Evolutionary conservation across 30 jellyfish, hydroid and myxozoan genomes (phyloP).

Genomic region (Haliclystus octoradiatus): DNA sequence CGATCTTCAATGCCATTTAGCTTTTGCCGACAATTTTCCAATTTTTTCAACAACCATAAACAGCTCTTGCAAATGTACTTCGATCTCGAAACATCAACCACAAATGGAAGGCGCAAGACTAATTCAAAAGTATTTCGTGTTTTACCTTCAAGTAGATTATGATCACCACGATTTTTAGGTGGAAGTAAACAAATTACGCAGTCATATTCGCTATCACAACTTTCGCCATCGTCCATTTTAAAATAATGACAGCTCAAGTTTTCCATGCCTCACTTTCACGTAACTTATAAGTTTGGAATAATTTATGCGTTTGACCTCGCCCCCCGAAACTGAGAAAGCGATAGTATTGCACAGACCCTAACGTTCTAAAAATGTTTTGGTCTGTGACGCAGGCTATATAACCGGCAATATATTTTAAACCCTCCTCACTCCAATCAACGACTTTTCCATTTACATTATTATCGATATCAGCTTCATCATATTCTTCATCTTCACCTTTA

Average conservation of each 20-base stretch:
- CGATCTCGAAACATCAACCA: not conserved
- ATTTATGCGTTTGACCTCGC: not conserved
- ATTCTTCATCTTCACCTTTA: too few relatives aligned
- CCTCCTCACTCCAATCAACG: too few relatives aligned
- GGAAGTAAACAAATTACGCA: not conserved
- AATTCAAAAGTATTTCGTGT: not conserved
- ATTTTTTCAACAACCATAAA: not conserved
- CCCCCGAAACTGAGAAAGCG: not conserved
- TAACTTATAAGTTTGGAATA: too few relatives aligned
- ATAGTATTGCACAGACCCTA: not conserved
- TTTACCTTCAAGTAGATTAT: not conserved
- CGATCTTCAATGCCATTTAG: not conserved
- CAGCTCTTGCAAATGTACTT: not conserved
- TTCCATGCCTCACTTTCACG: too few relatives aligned
- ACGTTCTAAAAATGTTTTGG: not conserved
- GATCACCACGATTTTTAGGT: not conserved
- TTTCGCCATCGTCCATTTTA: not conserved
- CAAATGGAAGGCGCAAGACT: not conserved
- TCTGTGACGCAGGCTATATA: constrained; percentile 2
- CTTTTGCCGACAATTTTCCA: not conserved
- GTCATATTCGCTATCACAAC: not conserved
- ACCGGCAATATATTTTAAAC: too few relatives aligned
- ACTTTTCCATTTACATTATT: too few relatives aligned
- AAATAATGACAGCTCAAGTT: too few relatives aligned
- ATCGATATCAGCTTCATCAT: too few relatives aligned